Evolutionary conservation across 2,113 vertebrate species (phyloP), one percentile per base, ranked within the genome.

Genomic region (Pachypanchax playfairii): DNA sequence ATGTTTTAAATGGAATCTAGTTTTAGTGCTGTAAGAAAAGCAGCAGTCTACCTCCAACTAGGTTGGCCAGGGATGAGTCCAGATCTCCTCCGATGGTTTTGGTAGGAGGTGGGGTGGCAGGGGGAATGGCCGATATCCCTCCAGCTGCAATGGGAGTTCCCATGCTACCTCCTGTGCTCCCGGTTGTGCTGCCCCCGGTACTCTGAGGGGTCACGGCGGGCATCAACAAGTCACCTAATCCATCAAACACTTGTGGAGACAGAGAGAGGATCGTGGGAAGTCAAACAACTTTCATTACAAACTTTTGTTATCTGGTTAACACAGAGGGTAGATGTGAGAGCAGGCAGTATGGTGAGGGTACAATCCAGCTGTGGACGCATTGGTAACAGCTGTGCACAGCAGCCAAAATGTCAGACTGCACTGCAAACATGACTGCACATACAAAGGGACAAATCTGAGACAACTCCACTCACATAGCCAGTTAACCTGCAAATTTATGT

Each of bases 141-240:
- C 66, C 72, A 1, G 22, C 48, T 77, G 80, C 46, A 1, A 70
- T 36, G 0, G 85, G 85, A 46, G 83, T 79, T 25, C 78, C 87
- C 61, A 70, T 83, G 75, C 82, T 86, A 25, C 85, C 83, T n/a
- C 67, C 79, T 22, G 64, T 67, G 70, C 94, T 91, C 15, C 89
- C 88, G 33, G 76, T 43, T 1, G 82, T 82, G 84, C 89, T 82
- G 63, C 94, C 91, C 22, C 90, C 90, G 17, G 97, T 95, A 75
- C 94, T 95, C 71, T 97, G 85, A 50, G 96, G 96, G 24, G 93
- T 95, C 91, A 98, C 88, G 4, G 95, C 93, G 26, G 97, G 96
- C 93, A 99, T 97, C 77, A 99, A 93, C 88, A 99, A 92, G 84
- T 96, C 96, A 60, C 95, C 97, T 97, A 98, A 91, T 82, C 94